Percentiles rank a stretch among this genome's conserved stretches.
These are phyloP conservation scores for Sebastes paucispinis DNA, from an alignment of 2,797 vertebrate genomes.

Conservation along the genomic window DNA sequence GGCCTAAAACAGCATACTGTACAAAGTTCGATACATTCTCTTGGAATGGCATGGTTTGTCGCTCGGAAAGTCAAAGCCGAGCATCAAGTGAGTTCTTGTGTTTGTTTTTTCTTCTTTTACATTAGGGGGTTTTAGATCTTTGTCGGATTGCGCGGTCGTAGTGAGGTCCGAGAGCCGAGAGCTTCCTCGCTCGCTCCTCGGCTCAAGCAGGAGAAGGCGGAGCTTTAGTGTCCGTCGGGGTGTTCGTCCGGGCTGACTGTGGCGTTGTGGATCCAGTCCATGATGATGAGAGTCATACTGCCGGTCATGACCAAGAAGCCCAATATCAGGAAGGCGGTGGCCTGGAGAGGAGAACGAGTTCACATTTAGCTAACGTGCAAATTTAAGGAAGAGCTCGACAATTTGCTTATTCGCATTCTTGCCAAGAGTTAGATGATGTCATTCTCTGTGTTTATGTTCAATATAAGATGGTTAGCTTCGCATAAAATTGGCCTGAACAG, in stretches of 20 bases:
- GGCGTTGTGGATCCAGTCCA: slow-evolving; percentile 88
- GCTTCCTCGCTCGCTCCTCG: not conserved
- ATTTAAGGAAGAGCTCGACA: not conserved
- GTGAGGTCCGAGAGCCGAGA: not conserved
- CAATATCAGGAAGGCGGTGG: slow-evolving; percentile 85
- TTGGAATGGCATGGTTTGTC: slow-evolving; percentile 94
- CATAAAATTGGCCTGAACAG: not conserved
- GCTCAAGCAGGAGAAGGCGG: not conserved
- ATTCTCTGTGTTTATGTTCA: not conserved
- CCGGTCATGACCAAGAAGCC: slow-evolving; percentile 91
- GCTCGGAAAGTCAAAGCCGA: slow-evolving; percentile 79
- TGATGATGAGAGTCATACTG: slow-evolving; percentile 90
- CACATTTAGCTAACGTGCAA: not conserved
- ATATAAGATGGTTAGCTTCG: not conserved
- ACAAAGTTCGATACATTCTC: slow-evolving; percentile 93
- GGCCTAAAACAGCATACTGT: slow-evolving; percentile 87
- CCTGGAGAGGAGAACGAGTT: slow-evolving; percentile 75
- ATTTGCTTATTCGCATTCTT: not conserved
- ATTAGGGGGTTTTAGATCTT: slow-evolving; percentile 10
- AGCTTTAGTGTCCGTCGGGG: slow-evolving; percentile 82
- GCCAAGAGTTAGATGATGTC: not conserved
- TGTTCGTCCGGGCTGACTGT: not conserved
- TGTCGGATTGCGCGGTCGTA: not conserved
- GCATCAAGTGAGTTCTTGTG: slow-evolving; percentile 61
- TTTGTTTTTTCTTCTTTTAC: slow-evolving; percentile 40